A percentile compares a stretch with the other conserved stretches of the same genome.
These are phyloP conservation scores for Enhydra lutris DNA, from an alignment of 2,113 vertebrate genomes.

Conservation along the genomic window DNA sequence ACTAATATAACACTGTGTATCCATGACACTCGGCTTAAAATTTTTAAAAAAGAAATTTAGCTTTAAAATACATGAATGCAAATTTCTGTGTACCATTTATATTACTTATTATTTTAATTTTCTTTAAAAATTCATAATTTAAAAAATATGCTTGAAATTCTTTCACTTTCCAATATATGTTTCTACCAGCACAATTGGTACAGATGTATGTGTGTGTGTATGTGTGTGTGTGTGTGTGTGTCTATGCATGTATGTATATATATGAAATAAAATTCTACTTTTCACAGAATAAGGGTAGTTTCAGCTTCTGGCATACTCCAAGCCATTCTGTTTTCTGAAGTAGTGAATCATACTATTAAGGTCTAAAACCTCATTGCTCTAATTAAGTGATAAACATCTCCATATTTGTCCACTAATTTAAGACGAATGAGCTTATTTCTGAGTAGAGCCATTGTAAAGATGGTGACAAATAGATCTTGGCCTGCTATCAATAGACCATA, in stretches of 20 bases:
- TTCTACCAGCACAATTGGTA: not conserved
- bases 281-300: not conserved
- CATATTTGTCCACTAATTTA: constrained; percentile 3
- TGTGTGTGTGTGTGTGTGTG: not conserved
- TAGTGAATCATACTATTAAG: not conserved
- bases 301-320: not conserved
- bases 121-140: not conserved
- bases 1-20: not conserved
- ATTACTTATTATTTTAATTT: not conserved
- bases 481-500: not conserved
- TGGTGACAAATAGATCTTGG: constrained; percentile 30
- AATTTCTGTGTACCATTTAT: not conserved
- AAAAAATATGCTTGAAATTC: not conserved
- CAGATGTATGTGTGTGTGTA: not conserved
- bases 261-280: not conserved
- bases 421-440: constrained; percentile 4
- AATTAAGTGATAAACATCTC: constrained; percentile 36
- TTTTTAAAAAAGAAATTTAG: not conserved
- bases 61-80: not conserved
- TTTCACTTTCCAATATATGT: not conserved
- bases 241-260: not conserved
- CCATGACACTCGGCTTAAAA: not conserved
- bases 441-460: not conserved
- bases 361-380: not conserved
- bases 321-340: not conserved